Evolutionary conservation across 1,140 invertebrate species (phyloP), one percentile per base, ranked within the genome.

Genomic region (Hormaphis cornu): DNA sequence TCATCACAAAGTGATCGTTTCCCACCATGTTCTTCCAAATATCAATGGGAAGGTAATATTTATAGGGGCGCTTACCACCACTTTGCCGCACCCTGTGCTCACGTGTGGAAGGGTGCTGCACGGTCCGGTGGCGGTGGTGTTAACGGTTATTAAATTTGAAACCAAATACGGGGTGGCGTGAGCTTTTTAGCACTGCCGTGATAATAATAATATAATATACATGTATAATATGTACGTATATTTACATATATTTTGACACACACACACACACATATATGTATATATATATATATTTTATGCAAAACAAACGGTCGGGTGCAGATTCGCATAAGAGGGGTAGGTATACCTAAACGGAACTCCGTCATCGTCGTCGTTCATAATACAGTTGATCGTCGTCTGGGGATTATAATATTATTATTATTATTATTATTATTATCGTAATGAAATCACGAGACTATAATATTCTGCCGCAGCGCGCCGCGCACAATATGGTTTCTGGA

Each of bases 401-500:
- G 54, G 54, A 58, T 58, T 58, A 58, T 33, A 54, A 33, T 37
- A 56, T 56, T 56, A 56, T 56, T 37, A 56, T 54, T 53, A 50
- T 48, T 53, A 53, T 54, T 54, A 54, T 54, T 54, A 54, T 54
- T 50, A 53, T 53, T 37, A 58, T 58, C 54, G 54, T 58, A 58
- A 58, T 58, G 54, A 58, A 58, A 58, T 58, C 54, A 40, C 35
- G 33, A 37, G 54, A 24, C 54, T n/a, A n/a, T n/a, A n/a, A n/a
- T n/a, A n/a, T n/a, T n/a, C n/a, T n/a, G n/a, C n/a, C n/a, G n/a
- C n/a, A n/a, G 54, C 8, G 10, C 30, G 30, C 9, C 30, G 10
- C n/a, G n/a, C n/a, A 33, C 54, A 58, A 58, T 58, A 58, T 58
- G 54, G 54, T 58, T 58, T 58, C 54, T 58, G 54, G 54, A 58